These are phyloP conservation scores for Cheilosia scutellata DNA, from an alignment of 2,888 invertebrate species.

Conservation along the genomic window DNA sequence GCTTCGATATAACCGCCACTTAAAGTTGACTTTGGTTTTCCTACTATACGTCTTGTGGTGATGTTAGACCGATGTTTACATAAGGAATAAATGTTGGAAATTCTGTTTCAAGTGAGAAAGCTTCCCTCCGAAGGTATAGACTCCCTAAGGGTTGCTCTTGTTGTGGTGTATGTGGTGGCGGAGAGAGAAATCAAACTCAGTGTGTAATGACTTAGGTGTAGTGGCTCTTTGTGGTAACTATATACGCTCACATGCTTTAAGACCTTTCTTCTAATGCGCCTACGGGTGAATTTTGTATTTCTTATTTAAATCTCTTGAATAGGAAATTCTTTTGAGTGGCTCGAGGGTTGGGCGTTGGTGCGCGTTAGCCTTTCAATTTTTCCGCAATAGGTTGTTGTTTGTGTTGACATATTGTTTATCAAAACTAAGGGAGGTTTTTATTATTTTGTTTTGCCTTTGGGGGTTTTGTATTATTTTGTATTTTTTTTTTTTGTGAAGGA, in stretches of 20 bases:
- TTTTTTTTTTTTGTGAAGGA: slow-evolving; percentile 1
- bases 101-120: slow-evolving; percentile 39
- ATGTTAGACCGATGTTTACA: slow-evolving; percentile 62
- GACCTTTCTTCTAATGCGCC: slow-evolving; percentile 12
- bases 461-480: no score
- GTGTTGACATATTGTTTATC: slow-evolving; percentile 64
- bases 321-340: background rate
- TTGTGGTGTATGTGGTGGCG: slow-evolving; percentile 27
- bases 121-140: background rate
- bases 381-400: slow-evolving; percentile 45
- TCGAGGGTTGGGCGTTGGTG: background rate
- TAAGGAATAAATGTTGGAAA: slow-evolving; percentile 58
- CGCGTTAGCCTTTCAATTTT: slow-evolving; percentile 62
- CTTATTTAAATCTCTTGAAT: background rate
- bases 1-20: slow-evolving; percentile 5
- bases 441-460: slow-evolving; percentile 55
- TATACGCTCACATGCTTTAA: slow-evolving; percentile 28
- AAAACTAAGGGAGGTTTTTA: slow-evolving; percentile 60
- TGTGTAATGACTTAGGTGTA: slow-evolving; percentile 47
- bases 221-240: slow-evolving; percentile 40
- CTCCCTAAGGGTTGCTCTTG: background rate
- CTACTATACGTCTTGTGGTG: slow-evolving; percentile 40
- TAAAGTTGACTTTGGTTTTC: slow-evolving; percentile 1
- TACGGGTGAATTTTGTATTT: slow-evolving; percentile 19
- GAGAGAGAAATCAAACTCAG: slow-evolving; percentile 9